phyloP scores from a whole-genome alignment of 2,888 invertebrate genomes.

The Eupithecia centaureata region DNA sequence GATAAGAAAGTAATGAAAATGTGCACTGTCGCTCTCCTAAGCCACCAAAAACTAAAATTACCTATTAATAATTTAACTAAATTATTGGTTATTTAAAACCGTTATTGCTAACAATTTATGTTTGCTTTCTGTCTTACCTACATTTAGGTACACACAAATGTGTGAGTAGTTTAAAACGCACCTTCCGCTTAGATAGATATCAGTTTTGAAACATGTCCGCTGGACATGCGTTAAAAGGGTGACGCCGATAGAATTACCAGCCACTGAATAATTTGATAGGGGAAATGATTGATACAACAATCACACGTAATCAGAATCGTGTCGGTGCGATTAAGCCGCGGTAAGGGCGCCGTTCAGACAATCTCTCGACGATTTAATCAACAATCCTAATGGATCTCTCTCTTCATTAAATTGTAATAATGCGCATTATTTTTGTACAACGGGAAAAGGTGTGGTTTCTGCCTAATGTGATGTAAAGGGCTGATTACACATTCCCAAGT shows the following conservation, averaged over 20 bases:
- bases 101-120: no score
- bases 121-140: no score
- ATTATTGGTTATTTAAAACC: no score
- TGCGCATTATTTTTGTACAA: slow-evolving; percentile 72
- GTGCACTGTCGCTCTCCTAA: neutral
- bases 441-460: slow-evolving; percentile 58
- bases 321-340: slow-evolving; percentile 74
- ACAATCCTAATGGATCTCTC: slow-evolving; percentile 77
- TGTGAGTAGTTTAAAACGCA: no score
- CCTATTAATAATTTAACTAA: no score
- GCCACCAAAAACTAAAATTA: neutral
- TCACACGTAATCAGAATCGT: slow-evolving; percentile 82
- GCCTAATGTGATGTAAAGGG: slow-evolving; percentile 53
- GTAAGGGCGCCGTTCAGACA: slow-evolving; percentile 66
- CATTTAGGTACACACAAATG: no score
- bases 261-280: slow-evolving; percentile 83
- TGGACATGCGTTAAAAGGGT: slow-evolving; percentile 45
- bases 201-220: slow-evolving; percentile 14
- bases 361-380: slow-evolving; percentile 80
- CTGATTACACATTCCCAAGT: slow-evolving; percentile 36
- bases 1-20: neutral
- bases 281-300: slow-evolving; percentile 84
- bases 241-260: slow-evolving; percentile 78
- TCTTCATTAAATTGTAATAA: slow-evolving; percentile 82
- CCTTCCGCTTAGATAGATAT: neutral